A percentile compares a stretch with the other conserved stretches of the same genome.
phyloP scores from a whole-genome alignment of 2,797 vertebrate species.

The Loris lydekkerianus region DNA sequence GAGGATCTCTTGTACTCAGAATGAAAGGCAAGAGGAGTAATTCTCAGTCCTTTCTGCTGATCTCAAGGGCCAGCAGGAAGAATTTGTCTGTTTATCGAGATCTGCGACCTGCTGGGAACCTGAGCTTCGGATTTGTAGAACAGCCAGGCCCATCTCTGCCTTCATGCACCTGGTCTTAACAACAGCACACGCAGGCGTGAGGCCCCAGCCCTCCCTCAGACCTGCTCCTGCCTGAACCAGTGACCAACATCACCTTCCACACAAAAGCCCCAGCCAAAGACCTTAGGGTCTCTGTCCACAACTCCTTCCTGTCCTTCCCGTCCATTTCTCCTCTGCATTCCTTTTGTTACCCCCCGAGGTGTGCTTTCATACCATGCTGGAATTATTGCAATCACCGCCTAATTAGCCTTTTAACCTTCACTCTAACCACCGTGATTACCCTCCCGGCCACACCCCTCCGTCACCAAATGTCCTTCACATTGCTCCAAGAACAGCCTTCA shows the following conservation, averaged over 20 bases:
- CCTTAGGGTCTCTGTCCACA: not conserved
- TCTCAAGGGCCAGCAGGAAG: not conserved
- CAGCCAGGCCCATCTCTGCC: not conserved
- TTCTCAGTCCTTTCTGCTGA: not conserved
- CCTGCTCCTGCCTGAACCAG: not conserved
- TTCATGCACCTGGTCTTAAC: not conserved
- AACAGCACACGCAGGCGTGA: not conserved
- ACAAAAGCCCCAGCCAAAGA: not conserved
- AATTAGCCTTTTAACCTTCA: constrained; percentile 25
- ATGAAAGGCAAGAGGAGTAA: not conserved
- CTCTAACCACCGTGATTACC: not conserved
- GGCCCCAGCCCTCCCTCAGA: not conserved
- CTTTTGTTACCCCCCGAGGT: not conserved
- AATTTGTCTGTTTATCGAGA: not conserved
- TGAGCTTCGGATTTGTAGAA: not conserved
- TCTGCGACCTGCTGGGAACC: not conserved
- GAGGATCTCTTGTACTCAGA: not conserved
- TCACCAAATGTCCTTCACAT: not conserved
- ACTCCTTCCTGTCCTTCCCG: not conserved
- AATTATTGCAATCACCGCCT: constrained; percentile 4
- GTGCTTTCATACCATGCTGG: not conserved
- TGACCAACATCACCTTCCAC: not conserved
- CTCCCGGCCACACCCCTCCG: not conserved
- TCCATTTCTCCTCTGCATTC: not conserved
- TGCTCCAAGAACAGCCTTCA: not conserved